Conservation (phyloP, 2,113 vertebrate species). For the Phalacrocorax aristotelis region DNA sequence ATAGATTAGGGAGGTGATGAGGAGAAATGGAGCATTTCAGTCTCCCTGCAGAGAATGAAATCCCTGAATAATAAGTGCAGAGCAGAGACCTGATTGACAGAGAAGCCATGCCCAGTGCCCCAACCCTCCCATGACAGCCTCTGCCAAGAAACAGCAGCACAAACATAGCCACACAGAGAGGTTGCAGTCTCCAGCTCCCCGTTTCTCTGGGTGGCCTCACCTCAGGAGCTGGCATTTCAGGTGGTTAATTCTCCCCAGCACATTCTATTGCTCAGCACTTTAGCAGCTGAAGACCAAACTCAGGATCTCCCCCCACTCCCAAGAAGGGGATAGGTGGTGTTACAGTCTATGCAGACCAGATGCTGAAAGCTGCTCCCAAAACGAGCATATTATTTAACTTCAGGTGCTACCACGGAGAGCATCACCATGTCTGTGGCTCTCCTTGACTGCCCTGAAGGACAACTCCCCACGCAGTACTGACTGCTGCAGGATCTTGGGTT, state of each 20-base stretch:
- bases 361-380: neutral
- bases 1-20: neutral
- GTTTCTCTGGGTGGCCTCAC: neutral
- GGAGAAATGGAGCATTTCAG: neutral
- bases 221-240: neutral
- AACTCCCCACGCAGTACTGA: accelerated
- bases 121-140: neutral
- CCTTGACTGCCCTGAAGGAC: neutral
- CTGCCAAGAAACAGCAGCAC: neutral
- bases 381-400: neutral
- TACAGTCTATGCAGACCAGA: neutral
- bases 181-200: neutral
- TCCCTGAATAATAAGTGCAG: accelerated
- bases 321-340: neutral
- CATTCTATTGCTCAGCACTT: neutral
- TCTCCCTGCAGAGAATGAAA: neutral
- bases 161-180: neutral
- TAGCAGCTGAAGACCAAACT: neutral
- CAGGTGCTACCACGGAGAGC: neutral
- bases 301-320: accelerated
- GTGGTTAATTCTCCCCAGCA: neutral
- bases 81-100: neutral
- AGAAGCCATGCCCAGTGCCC: neutral
- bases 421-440: accelerated
- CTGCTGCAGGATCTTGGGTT: neutral